Conservation (phyloP, 2,113 vertebrate species). For the Opisthocomus hoazin region DNA sequence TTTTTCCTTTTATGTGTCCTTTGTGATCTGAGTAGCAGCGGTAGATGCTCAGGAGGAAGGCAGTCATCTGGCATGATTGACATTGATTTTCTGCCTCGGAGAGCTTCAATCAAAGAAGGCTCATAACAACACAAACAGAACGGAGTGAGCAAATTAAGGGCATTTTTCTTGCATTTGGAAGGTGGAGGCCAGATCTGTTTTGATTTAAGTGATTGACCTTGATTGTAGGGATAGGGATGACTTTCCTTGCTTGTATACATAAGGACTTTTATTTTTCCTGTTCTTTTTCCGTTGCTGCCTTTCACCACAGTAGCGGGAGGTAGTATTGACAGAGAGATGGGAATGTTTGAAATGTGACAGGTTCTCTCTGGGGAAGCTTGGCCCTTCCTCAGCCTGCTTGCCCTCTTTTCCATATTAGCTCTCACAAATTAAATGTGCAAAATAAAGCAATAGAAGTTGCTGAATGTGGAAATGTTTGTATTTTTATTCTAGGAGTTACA, state of each 20-base stretch:
- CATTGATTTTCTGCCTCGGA: constrained; percentile 22
- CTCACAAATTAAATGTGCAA: background rate
- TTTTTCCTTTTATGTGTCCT: background rate
- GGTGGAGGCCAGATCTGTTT: background rate
- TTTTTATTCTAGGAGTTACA: background rate
- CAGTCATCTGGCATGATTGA: constrained; percentile 1
- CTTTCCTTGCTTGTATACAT: background rate
- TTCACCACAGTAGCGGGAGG: background rate
- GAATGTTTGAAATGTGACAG: background rate
- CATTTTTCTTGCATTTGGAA: background rate
- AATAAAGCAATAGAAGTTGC: background rate
- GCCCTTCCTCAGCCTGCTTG: background rate
- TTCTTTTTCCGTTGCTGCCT: background rate
- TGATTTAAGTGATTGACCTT: background rate
- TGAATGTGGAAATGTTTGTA: background rate
- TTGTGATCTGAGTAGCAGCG: background rate
- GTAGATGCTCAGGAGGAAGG: constrained; percentile 4
- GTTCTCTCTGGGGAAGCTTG: background rate
- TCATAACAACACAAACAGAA: background rate
- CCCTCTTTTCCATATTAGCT: background rate
- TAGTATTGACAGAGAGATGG: background rate
- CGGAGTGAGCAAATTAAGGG: background rate
- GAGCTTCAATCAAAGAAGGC: background rate
- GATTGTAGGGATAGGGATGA: background rate
- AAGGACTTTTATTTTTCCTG: background rate